Evolutionary conservation across 35 echinoderm and acorn worm species (phyloP).

Genomic region (Ophioderma brevispina): DNA sequence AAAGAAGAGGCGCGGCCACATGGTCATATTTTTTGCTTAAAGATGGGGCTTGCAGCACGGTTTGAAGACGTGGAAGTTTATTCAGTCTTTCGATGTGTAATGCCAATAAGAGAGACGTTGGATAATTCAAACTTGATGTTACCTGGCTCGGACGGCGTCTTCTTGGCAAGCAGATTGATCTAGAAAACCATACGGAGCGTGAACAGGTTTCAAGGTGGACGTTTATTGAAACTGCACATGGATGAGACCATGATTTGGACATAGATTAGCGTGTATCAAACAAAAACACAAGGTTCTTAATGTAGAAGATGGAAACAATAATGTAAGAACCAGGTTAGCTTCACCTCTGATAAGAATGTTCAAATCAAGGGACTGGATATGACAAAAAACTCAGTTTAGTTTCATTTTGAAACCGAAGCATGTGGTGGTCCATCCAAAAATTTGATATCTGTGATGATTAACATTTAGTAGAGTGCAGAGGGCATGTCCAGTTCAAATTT

Average conservation of each 20-base stretch:
- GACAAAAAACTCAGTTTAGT: not conserved
- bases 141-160: not conserved
- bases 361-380: not conserved
- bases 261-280: not conserved
- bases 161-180: no score
- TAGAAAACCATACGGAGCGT: not conserved
- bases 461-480: not conserved
- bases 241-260: constrained; percentile 4
- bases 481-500: not conserved
- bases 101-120: not conserved
- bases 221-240: not conserved
- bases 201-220: not conserved
- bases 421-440: not conserved
- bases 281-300: not conserved
- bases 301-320: not conserved
- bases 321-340: not conserved
- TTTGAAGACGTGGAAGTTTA: not conserved
- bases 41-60: not conserved
- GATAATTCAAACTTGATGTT: not conserved
- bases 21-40: constrained; percentile 2
- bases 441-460: not conserved
- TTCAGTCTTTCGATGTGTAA: not conserved
- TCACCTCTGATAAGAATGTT: not conserved
- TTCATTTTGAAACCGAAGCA: not conserved
- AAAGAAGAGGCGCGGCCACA: no score